A percentile compares a stretch with the other conserved stretches of the same genome.
These are phyloP conservation scores for Platycheirus rosarum DNA, from an alignment of 2,888 invertebrate species.

Conservation along the genomic window DNA sequence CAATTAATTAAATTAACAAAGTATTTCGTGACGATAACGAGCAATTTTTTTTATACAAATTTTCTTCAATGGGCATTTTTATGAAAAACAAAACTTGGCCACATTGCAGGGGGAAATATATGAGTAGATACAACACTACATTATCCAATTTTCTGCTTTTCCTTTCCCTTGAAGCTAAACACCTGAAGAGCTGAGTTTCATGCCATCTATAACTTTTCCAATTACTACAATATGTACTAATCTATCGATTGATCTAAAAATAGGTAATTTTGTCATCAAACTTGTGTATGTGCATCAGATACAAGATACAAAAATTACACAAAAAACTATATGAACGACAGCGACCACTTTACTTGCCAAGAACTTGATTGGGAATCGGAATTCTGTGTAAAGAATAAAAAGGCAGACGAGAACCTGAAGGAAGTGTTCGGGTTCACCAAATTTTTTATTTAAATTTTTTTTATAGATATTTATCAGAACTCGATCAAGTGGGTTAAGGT, in stretches of 20 bases:
- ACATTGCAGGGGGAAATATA: neutral
- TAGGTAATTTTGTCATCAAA: conserved; percentile 15
- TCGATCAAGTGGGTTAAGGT: no score
- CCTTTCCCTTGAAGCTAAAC: neutral
- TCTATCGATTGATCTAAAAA: conserved; percentile 3
- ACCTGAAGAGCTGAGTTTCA: neutral
- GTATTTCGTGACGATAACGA: neutral
- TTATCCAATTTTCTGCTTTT: neutral
- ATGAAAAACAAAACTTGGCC: no score
- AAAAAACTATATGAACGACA: neutral
- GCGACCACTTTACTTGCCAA: conserved; percentile 16
- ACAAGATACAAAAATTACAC: neutral
- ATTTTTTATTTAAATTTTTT: neutral
- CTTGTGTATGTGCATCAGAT: neutral
- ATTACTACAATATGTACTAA: neutral
- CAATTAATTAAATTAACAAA: neutral
- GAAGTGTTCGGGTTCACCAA: neutral
- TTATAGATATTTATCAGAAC: no score
- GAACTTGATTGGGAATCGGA: neutral
- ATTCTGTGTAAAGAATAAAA: neutral
- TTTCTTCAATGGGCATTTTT: no score
- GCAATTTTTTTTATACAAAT: no score
- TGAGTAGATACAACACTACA: no score
- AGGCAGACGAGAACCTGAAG: conserved; percentile 5
- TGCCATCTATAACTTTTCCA: neutral